These are phyloP conservation scores for Rhizoglyphus robini DNA, from an alignment of 1,140 invertebrate genomes.

Conservation along the genomic window DNA sequence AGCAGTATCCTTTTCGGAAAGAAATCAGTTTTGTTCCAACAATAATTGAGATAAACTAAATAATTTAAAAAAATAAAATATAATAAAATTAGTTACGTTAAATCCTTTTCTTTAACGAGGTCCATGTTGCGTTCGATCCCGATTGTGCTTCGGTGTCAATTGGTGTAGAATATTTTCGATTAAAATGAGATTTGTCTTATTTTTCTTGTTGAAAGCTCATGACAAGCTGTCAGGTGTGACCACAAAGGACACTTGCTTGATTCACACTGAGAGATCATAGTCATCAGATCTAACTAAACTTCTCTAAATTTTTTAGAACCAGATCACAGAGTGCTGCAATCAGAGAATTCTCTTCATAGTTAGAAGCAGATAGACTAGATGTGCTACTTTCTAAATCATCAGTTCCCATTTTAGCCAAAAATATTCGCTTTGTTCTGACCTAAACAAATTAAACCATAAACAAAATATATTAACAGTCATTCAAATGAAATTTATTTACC, in stretches of 20 bases:
- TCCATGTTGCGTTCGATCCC: slow-evolving; percentile 68
- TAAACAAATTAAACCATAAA: neutral
- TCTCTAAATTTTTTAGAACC: slow-evolving; percentile 90
- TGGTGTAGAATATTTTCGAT: neutral
- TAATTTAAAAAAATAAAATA: slow-evolving; percentile 12
- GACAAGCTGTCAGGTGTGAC: slow-evolving; percentile 58
- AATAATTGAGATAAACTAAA: slow-evolving; percentile 10
- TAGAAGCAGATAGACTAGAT: slow-evolving; percentile 32
- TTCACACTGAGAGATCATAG: neutral
- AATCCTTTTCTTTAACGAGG: slow-evolving; percentile 65
- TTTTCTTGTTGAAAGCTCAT: slow-evolving; percentile 41
- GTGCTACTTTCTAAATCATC: slow-evolving; percentile 15
- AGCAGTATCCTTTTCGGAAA: slow-evolving; percentile 13
- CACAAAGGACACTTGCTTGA: slow-evolving; percentile 47
- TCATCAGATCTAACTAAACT: slow-evolving; percentile 51
- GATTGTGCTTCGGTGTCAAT: slow-evolving; percentile 42
- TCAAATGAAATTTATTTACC: slow-evolving; percentile 20
- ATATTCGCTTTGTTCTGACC: slow-evolving; percentile 72
- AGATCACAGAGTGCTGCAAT: slow-evolving; percentile 95
- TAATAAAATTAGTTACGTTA: slow-evolving; percentile 49
- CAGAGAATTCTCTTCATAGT: slow-evolving; percentile 90
- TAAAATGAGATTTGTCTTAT: neutral
- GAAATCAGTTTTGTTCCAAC: slow-evolving; percentile 8
- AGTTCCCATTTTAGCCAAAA: slow-evolving; percentile 86
- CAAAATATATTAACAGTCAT: neutral